Evolutionary conservation across 2,888 invertebrate genomes (phyloP).

Genomic region (Dryomyza anilis): DNA sequence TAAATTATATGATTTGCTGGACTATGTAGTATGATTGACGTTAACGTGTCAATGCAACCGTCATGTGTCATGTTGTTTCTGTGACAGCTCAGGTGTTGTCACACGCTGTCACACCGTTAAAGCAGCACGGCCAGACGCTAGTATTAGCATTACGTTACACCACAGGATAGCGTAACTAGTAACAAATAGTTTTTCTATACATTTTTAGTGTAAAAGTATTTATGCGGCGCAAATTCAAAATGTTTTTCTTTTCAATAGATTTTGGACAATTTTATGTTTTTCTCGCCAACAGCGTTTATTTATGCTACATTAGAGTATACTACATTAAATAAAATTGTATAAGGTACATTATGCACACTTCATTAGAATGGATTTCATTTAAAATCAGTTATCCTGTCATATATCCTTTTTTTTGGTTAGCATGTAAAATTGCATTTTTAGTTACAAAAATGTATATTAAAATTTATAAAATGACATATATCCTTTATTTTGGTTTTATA

Average conservation of each 20-base stretch:
- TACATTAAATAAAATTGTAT: background rate
- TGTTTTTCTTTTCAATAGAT: background rate
- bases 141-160: background rate
- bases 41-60: conserved; percentile 9
- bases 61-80: conserved; percentile 17
- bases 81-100: conserved; percentile 21
- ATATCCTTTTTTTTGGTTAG: conserved; percentile 8
- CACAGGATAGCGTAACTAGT: background rate
- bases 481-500: too few species aligned
- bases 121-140: background rate
- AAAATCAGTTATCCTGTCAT: background rate
- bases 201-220: too few species aligned
- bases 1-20: conserved; percentile 9
- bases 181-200: too few species aligned
- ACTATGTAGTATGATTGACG: background rate
- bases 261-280: conserved; percentile 14
- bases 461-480: too few species aligned
- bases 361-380: background rate
- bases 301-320: conserved; percentile 9
- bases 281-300: background rate
- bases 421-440: conserved; percentile 5
- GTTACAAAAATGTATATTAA: too few species aligned
- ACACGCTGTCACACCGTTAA: background rate
- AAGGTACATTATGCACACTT: background rate
- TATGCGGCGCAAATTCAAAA: background rate